phyloP scores from a whole-genome alignment of 2,113 vertebrate species.

The Murina feae region DNA sequence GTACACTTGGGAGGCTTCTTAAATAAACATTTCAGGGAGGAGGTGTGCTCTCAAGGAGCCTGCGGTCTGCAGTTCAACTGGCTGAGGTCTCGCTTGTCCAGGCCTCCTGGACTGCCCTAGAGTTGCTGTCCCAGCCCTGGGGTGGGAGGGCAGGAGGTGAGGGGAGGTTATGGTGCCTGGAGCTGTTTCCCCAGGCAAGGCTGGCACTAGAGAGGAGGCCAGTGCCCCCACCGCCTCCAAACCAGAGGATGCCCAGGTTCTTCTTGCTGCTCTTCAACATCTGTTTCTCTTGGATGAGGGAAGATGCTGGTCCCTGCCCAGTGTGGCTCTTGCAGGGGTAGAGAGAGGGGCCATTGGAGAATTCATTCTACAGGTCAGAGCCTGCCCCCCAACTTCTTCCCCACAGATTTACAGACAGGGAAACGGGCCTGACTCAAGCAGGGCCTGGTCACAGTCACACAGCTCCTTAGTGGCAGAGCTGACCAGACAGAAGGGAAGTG shows the following conservation, averaged over 20 bases:
- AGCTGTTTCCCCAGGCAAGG: background rate
- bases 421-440: background rate
- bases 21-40: constrained; percentile 48
- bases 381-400: background rate
- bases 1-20: constrained; percentile 29
- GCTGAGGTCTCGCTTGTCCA: background rate
- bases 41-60: constrained; percentile 25
- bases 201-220: background rate
- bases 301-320: background rate
- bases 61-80: constrained; percentile 7
- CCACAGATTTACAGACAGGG: background rate
- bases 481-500: background rate
- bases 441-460: background rate
- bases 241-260: background rate
- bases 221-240: background rate
- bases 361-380: background rate
- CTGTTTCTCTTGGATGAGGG: background rate
- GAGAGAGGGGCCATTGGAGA: background rate
- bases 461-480: background rate
- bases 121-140: background rate
- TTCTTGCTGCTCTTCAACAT: background rate
- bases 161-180: too few relatives aligned
- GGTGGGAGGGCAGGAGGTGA: background rate
- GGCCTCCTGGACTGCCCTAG: background rate
- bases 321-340: background rate